Evolutionary conservation across 2,888 invertebrate species (phyloP), one percentile per base, ranked within the genome.

Genomic region (Apantesis nais): DNA sequence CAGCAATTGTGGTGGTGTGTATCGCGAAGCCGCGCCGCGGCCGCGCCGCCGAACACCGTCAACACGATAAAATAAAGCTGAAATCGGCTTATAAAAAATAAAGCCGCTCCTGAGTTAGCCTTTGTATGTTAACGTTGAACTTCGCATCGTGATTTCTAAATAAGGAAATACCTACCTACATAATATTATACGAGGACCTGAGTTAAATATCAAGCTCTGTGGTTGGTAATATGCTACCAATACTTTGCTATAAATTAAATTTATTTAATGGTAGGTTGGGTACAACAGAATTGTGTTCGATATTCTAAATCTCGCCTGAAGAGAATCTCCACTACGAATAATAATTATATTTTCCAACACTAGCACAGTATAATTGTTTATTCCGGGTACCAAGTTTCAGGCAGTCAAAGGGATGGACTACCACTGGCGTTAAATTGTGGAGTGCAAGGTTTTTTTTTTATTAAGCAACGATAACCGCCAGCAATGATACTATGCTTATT

Each of bases 81-180:
- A 92, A 89, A 90, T 91, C 89, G 83, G 86, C 88, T 90, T 89
- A 91, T 92, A 93, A 93, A 93, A 94, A 91, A 91, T 86, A 84
- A 88, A 88, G 88, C 89, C 89, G 90, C 88, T 89, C 90, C 89
- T 88, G 79, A 83, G 86, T 73, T 86, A 83, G 83, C 85, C 89
- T 93, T 94, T 93, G 92, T 92, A 92, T 92, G 88, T 90, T 90
- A 91, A 92, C 90, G 88, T 87, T 89, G 86, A 91, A 92, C 90
- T 92, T 91, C 85, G 89, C 89, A 88, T 86, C 89, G 87, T 88
- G 89, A 83, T 66, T 76, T 74, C 62, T 58, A 84, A 88, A 87
- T 84, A 83, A 85, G 86, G 85, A 89, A 89, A 90, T 86, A n/a
- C 25, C 58, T 66, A 52, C 66, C 25, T 39, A 66, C 25, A 29